phyloP scores from a whole-genome alignment of 2,113 vertebrate genomes.

The Phylloscopus trochiloides region DNA sequence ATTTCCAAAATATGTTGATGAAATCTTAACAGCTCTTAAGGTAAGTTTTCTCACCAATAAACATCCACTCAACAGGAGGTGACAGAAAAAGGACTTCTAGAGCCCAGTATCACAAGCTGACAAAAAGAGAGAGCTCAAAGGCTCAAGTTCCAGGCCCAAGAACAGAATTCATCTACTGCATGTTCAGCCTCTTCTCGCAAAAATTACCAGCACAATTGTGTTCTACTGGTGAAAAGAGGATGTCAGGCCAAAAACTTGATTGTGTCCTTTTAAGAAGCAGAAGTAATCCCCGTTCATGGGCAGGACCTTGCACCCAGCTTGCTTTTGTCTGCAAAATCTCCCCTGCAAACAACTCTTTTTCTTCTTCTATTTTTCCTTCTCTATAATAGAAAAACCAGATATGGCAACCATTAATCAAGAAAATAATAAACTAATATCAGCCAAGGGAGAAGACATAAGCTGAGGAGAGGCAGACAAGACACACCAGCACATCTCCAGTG shows the following conservation, averaged over 20 bases:
- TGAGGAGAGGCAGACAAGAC: background rate
- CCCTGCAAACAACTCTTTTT: background rate
- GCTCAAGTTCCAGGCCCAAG: background rate
- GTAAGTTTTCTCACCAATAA: background rate
- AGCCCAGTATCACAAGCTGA: background rate
- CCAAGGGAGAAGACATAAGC: background rate
- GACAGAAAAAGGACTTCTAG: background rate
- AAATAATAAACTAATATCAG: background rate
- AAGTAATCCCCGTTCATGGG: background rate
- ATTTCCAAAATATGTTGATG: background rate
- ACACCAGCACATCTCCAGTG: background rate
- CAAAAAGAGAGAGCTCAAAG: background rate
- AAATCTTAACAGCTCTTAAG: background rate
- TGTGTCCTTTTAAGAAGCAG: background rate
- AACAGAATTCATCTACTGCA: background rate
- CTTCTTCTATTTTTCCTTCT: background rate
- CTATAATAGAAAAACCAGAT: background rate
- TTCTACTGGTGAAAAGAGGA: background rate
- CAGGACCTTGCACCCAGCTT: background rate
- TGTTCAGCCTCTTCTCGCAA: background rate
- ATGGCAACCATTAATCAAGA: background rate
- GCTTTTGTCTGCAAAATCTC: background rate
- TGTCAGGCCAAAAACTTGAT: background rate
- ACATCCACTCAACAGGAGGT: fast-evolving
- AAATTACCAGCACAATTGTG: background rate